Evolutionary conservation across 2,888 invertebrate species (phyloP).

Genomic region (Creontiades dilutus): DNA sequence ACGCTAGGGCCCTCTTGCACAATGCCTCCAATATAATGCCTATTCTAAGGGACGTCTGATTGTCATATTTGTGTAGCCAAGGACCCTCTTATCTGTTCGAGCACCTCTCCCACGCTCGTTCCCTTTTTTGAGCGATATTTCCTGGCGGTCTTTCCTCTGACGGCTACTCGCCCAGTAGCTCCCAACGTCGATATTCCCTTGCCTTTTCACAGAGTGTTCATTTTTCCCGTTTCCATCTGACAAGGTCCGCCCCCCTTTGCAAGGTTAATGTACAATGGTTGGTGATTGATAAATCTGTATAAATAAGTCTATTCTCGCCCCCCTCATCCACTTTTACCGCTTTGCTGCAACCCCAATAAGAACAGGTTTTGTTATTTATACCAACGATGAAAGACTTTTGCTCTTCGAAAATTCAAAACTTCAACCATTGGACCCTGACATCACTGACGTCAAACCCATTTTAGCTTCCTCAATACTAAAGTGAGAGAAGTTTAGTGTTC

Average conservation of each 20-base stretch:
- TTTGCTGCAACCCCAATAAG: too few relatives aligned
- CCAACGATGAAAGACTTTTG: too few relatives aligned
- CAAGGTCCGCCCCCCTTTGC: not conserved
- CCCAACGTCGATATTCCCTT: not conserved
- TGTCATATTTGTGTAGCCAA: slow-evolving; percentile 62
- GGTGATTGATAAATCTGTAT: not conserved
- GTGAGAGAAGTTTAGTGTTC: too few relatives aligned
- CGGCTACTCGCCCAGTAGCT: slow-evolving; percentile 14
- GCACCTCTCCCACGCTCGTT: slow-evolving; percentile 28
- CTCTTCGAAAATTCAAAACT: too few relatives aligned
- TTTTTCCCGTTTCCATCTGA: not conserved
- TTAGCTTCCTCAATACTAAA: too few relatives aligned
- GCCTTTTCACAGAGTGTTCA: not conserved
- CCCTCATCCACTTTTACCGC: too few relatives aligned
- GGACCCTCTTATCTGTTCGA: slow-evolving; percentile 58
- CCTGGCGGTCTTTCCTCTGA: slow-evolving; percentile 6
- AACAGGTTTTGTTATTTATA: too few relatives aligned
- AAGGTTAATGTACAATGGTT: not conserved
- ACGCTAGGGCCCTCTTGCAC: slow-evolving; percentile 17
- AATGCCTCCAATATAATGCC: slow-evolving; percentile 49
- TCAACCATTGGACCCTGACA: too few relatives aligned
- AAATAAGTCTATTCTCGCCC: too few relatives aligned
- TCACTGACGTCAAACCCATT: too few relatives aligned
- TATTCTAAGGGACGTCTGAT: slow-evolving; percentile 47
- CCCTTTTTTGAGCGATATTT: slow-evolving; percentile 42